Conservation (phyloP, 2,888 invertebrate species). For the Nephrotoma appendiculata region DNA sequence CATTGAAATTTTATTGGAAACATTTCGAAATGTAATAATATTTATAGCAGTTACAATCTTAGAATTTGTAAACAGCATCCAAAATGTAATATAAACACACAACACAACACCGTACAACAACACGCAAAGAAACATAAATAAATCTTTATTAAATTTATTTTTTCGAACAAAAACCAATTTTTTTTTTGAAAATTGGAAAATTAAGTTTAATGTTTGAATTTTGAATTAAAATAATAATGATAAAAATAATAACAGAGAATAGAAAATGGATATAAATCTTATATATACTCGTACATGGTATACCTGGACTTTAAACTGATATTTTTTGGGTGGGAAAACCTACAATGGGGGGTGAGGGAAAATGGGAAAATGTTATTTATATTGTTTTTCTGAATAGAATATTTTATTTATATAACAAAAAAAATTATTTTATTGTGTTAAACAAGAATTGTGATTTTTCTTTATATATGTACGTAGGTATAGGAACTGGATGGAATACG, state of each 20-base stretch:
- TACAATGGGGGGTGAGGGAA: background rate
- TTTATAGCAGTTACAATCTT: constrained; percentile 2
- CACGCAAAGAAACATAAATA: background rate
- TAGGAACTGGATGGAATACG: background rate
- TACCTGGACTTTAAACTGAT: background rate
- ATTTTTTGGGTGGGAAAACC: background rate
- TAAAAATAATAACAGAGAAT: background rate
- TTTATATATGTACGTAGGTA: background rate
- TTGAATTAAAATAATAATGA: constrained; percentile 1
- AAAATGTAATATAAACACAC: constrained; percentile 1
- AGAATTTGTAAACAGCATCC: constrained; percentile 4
- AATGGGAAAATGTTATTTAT: background rate
- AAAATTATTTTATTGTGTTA: background rate
- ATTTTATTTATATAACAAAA: background rate
- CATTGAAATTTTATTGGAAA: background rate
- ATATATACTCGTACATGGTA: background rate
- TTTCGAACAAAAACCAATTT: background rate
- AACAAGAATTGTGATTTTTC: background rate
- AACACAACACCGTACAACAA: background rate
- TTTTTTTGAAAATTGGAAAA: constrained; percentile 2
- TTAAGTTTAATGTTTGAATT: constrained; percentile 4
- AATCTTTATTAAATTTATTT: constrained; percentile 4
- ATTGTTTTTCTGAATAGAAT: background rate
- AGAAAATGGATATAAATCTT: background rate
- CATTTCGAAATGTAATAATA: background rate